Evolutionary conservation across 2,888 invertebrate species (phyloP), one percentile per base, ranked within the genome.

Genomic region (Asteroscopus sphinx): DNA sequence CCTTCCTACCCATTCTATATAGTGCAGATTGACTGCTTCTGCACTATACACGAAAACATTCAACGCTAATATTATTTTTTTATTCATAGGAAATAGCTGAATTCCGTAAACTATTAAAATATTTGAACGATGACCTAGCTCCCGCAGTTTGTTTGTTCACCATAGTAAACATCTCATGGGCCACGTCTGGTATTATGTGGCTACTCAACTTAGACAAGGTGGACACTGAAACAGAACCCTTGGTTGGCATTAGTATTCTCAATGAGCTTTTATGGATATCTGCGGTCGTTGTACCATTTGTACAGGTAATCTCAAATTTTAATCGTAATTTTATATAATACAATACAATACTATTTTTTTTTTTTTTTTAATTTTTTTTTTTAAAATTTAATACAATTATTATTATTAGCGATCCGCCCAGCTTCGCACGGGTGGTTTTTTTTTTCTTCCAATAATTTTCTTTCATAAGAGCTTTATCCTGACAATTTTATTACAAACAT

Each of bases 81-180:
- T 15, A 28, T 53, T 72, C 60, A 2, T 81, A 97, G 97, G 97
- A 97, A 92, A 96, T 97, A 61, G 95, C 96, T 0, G 97, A 97
- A 81, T 97, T 97, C 74, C 96, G 96, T 60, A 97, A 97, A 79
- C 90, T 97, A 53, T 86, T 98, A 16, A 96, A 96, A 68, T 97
- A 97, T 78, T 94, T 98, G 39, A 98, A 98, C 85, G 95, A 96
- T 67, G 96, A 97, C 80, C 92, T 97, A 37, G 96, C 97, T 1
- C 96, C 97, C 0, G 96, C 97, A 0, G 96, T 97, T 3, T 97
- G 97, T 79, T 94, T 97, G 69, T 96, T 97, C 78, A 96, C 97
- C 3, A 92, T 97, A 6, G 95, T 97, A 62, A 97, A 97, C 88
- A 83, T 96, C 37, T 95, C 96, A 2, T 97, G 97, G 95, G 96